These are phyloP conservation scores for Hydrolagus affinis DNA, from an alignment of 2,113 vertebrate species.

Conservation along the genomic window DNA sequence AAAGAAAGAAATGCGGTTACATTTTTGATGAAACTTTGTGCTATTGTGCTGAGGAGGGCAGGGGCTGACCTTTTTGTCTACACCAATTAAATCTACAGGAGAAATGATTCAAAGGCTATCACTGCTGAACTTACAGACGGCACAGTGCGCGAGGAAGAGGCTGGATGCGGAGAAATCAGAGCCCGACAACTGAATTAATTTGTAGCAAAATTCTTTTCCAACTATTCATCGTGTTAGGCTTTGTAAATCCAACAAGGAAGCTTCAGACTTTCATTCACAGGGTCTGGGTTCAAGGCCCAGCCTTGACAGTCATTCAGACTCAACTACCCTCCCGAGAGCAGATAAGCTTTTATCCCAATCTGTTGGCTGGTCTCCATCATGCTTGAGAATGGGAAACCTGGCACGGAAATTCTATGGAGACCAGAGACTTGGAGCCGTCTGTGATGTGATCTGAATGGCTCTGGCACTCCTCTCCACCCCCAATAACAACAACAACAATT, in stretches of 20 bases:
- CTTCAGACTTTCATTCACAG: too few species aligned
- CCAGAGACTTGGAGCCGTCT: too few species aligned
- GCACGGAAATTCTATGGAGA: neutral
- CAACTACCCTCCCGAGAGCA: neutral
- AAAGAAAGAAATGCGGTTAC: constrained; percentile 36
- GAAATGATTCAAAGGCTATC: too few species aligned
- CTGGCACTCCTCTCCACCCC: too few species aligned
- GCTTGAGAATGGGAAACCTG: neutral
- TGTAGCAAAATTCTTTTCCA: neutral
- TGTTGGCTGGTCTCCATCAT: neutral
- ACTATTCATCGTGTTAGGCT: neutral
- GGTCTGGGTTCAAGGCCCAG: neutral
- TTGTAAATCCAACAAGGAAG: too few species aligned
- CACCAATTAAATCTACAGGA: too few species aligned
- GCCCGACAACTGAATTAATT: neutral
- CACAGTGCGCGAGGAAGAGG: constrained; percentile 17
- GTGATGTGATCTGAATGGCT: too few species aligned
- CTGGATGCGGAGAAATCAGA: constrained; percentile 39
- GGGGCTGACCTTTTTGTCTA: too few species aligned
- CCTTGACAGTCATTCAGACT: neutral
- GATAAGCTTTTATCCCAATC: neutral
- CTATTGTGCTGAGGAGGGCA: constrained; percentile 22
- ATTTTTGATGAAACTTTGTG: constrained; percentile 39
- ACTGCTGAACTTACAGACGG: too few species aligned
- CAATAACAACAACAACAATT: too few species aligned